Percentiles rank a stretch among this genome's conserved stretches.
These are phyloP conservation scores for Lepidurus apus DNA, from an alignment of 1,140 invertebrate genomes.

Conservation along the genomic window DNA sequence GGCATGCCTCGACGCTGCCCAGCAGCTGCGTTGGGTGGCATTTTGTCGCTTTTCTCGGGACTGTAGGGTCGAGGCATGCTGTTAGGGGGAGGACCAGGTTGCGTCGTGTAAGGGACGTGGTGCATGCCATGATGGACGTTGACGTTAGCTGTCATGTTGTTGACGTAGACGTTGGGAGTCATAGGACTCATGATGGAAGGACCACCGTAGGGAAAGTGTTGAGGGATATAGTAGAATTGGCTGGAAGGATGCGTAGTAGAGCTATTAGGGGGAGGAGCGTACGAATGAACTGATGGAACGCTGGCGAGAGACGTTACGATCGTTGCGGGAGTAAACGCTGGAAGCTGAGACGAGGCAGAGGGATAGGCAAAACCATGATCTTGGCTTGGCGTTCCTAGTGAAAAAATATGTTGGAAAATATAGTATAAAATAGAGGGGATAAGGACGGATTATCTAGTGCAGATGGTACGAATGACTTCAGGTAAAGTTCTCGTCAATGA, in stretches of 20 bases:
- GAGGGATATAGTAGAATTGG: background rate
- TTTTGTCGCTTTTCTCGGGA: background rate
- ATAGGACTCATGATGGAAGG: background rate
- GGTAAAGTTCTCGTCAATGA: background rate
- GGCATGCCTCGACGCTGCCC: background rate
- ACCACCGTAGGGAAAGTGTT: background rate
- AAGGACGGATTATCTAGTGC: background rate
- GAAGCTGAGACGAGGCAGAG: too few species aligned
- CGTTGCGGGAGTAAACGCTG: too few species aligned
- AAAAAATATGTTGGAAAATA: too few species aligned
- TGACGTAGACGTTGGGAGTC: background rate
- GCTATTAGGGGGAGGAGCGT: background rate
- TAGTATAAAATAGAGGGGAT: too few species aligned
- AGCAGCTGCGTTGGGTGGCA: background rate
- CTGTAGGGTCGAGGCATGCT: background rate
- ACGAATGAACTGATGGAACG: background rate
- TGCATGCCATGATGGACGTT: background rate
- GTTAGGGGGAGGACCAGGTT: background rate
- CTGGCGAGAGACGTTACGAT: too few species aligned
- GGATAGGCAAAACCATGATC: too few species aligned
- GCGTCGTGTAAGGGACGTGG: background rate
- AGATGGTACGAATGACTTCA: background rate
- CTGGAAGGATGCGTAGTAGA: background rate
- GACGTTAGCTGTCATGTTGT: conserved; percentile 3
- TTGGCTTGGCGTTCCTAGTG: too few species aligned